Conservation (phyloP, 2,888 invertebrate species). For the Rhyacophila evoluta region DNA sequence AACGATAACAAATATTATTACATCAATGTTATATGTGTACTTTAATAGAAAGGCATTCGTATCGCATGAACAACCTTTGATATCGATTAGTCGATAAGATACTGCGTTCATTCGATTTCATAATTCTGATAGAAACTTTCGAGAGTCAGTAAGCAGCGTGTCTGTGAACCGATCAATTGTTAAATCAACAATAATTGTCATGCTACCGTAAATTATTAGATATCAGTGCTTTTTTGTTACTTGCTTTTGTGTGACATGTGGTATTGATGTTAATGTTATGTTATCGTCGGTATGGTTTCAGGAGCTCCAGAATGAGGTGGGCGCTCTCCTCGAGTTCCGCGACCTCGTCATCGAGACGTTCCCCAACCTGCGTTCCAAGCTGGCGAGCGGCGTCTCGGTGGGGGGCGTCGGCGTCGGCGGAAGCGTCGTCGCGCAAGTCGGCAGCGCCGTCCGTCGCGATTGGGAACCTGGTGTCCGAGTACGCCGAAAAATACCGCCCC, state of each 20-base stretch:
- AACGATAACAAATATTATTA: not conserved
- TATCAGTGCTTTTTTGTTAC: too few relatives aligned
- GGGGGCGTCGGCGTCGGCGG: slow-evolving; percentile 67
- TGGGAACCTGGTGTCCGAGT: slow-evolving; percentile 88
- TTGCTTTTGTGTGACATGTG: not conserved
- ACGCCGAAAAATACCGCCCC: slow-evolving; percentile 71
- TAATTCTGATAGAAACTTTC: not conserved
- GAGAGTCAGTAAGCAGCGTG: not conserved
- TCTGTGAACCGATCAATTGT: not conserved
- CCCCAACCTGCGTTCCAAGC: slow-evolving; percentile 89
- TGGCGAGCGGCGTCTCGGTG: slow-evolving; percentile 70
- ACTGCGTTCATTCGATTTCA: not conserved
- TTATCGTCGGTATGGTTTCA: slow-evolving; percentile 57
- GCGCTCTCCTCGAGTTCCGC: slow-evolving; percentile 90
- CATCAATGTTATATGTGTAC: not conserved
- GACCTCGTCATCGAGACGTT: slow-evolving; percentile 95
- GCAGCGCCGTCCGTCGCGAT: slow-evolving; percentile 70
- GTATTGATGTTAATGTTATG: not conserved
- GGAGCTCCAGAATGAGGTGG: slow-evolving; percentile 95
- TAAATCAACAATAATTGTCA: not conserved
- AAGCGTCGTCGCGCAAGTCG: slow-evolving; percentile 59
- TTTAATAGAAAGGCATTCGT: not conserved
- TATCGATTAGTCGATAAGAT: slow-evolving; percentile 15
- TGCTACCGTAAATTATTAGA: too few relatives aligned
- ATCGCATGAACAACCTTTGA: not conserved